A percentile compares a stretch with the other conserved stretches of the same genome.
Conservation (phyloP, 2,888 invertebrate species). For the Agonopterix alstromeriana region DNA sequence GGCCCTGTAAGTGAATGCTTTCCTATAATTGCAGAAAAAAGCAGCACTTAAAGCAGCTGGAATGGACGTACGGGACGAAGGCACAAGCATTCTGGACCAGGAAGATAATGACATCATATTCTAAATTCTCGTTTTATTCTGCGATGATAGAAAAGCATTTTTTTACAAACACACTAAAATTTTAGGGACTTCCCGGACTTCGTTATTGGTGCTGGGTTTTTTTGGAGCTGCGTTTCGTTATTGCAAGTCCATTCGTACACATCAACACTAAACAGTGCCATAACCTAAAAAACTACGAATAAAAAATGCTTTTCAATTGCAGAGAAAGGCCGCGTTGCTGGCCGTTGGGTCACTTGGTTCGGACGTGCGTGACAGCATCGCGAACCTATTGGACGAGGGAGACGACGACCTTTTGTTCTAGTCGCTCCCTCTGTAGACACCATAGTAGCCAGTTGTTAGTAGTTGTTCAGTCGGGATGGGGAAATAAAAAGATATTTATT, state of each 20-base stretch:
- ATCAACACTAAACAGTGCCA: no score
- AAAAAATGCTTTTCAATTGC: conserved; percentile 18
- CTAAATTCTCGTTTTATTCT: conserved; percentile 1
- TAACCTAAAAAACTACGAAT: no score
- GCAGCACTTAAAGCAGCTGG: conserved; percentile 14
- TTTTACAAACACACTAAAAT: neutral
- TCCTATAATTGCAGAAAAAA: conserved; percentile 21
- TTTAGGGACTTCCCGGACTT: no score
- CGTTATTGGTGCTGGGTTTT: no score
- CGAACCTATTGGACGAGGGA: conserved; percentile 89
- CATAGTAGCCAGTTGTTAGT: conserved; percentile 7
- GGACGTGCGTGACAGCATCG: conserved; percentile 61
- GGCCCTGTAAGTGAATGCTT: conserved; percentile 7
- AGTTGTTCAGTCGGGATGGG: conserved; percentile 16
- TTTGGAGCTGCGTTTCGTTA: no score
- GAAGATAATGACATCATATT: conserved; percentile 15
- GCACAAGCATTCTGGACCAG: conserved; percentile 19
- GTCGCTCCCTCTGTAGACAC: conserved; percentile 18
- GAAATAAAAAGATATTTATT: conserved; percentile 7
- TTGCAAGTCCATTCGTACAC: no score
- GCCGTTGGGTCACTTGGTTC: conserved; percentile 29
- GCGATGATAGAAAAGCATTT: conserved; percentile 10
- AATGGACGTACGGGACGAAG: conserved; percentile 9
- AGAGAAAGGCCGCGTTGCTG: conserved; percentile 43
- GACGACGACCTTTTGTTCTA: conserved; percentile 95